A percentile compares a stretch with the other conserved stretches of the same genome.
phyloP scores from a whole-genome alignment of 23 tunicate genomes.

The Ciona savignyi region DNA sequence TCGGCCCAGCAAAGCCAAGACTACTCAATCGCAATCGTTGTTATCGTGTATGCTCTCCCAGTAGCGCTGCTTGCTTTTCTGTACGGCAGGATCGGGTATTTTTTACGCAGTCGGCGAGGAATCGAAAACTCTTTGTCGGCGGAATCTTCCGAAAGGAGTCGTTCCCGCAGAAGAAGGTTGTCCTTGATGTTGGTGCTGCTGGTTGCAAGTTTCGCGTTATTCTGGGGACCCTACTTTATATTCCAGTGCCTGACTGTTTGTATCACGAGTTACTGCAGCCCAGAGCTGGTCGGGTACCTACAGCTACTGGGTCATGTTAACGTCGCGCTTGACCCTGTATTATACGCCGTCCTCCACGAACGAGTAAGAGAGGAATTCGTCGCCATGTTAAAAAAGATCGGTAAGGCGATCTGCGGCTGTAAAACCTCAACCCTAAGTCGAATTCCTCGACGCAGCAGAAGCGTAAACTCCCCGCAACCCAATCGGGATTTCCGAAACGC shows the following conservation, averaged over 20 bases:
- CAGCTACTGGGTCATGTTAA: constrained; percentile 48
- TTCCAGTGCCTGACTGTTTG: constrained; percentile 25
- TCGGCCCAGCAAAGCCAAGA: constrained; percentile 12
- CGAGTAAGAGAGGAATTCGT: constrained; percentile 28
- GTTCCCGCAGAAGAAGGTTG: constrained; percentile 14
- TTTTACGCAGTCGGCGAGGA: constrained; percentile 9
- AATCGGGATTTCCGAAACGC: too few species aligned
- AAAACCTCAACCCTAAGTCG: too few species aligned
- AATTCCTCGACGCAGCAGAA: too few species aligned
- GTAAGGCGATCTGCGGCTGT: constrained; percentile 2
- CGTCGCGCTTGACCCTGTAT: constrained; percentile 51
- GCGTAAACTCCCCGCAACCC: too few species aligned
- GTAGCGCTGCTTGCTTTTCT: constrained; percentile 10
- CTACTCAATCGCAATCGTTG: constrained; percentile 28
- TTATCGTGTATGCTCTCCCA: constrained; percentile 28
- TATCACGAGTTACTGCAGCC: not conserved
- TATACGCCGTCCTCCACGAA: constrained; percentile 54
- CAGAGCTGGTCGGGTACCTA: constrained; percentile 17
- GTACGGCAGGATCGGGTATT: constrained; percentile 39
- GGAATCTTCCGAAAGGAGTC: constrained; percentile 9
- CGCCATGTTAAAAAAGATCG: not conserved
- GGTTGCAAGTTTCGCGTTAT: constrained; percentile 32
- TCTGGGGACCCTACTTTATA: constrained; percentile 66
- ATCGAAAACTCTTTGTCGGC: constrained; percentile 11
- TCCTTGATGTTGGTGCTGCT: constrained; percentile 21